Percentiles rank a stretch among this genome's conserved stretches.
phyloP scores from a whole-genome alignment of 1,140 invertebrate genomes.

The Acyrthosiphon pisum region DNA sequence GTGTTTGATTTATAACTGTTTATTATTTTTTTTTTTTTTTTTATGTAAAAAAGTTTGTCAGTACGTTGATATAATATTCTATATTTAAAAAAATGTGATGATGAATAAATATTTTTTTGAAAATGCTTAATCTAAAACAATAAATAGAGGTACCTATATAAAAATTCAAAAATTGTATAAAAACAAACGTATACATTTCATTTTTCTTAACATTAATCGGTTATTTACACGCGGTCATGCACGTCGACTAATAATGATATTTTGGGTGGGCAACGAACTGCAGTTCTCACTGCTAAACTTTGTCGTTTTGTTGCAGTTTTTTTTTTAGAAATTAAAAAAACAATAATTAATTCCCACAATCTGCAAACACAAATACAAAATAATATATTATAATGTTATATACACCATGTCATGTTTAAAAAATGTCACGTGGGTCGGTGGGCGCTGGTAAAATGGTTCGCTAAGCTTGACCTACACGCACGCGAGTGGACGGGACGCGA shows the following conservation, averaged over 20 bases:
- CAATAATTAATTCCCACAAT: slow-evolving; percentile 17
- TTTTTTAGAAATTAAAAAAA: slow-evolving; percentile 1
- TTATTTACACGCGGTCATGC: slow-evolving; percentile 46
- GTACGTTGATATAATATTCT: neutral
- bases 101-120: neutral
- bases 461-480: neutral
- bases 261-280: neutral
- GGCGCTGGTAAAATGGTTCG: neutral
- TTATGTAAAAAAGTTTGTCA: slow-evolving; percentile 38
- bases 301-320: slow-evolving; percentile 13
- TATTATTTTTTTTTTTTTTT: neutral
- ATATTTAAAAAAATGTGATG: neutral
- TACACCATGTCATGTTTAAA: neutral
- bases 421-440: neutral
- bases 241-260: slow-evolving; percentile 33
- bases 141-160: slow-evolving; percentile 25
- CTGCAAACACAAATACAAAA: slow-evolving; percentile 37
- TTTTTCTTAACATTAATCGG: neutral
- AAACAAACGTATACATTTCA: slow-evolving; percentile 36
- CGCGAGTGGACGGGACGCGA: neutral
- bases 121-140: slow-evolving; percentile 21
- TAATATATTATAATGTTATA: neutral
- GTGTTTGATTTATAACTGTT: neutral
- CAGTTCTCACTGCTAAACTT: neutral
- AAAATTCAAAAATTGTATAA: slow-evolving; percentile 47